Conservation (phyloP, 2,888 invertebrate species). For the Papilio elwesi region DNA sequence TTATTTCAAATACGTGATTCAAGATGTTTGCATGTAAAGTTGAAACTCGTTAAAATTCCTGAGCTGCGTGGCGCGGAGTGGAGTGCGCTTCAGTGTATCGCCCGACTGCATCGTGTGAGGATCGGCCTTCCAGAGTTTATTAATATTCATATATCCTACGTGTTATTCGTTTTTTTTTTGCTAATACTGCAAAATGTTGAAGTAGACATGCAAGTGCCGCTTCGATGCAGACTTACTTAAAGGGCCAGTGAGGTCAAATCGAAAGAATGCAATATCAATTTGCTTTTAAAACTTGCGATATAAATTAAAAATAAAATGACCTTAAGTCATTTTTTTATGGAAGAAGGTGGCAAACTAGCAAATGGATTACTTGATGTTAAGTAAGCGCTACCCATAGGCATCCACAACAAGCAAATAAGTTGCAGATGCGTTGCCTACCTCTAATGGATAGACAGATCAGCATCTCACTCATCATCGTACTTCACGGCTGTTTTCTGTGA, state of each 20-base stretch:
- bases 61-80: not conserved
- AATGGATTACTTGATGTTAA: too few relatives aligned
- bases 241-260: not conserved
- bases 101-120: conserved; percentile 12
- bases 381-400: too few relatives aligned
- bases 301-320: not conserved
- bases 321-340: too few relatives aligned
- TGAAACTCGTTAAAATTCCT: conserved; percentile 14
- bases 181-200: conserved; percentile 31
- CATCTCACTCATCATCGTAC: too few relatives aligned
- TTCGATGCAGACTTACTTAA: not conserved
- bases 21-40: conserved; percentile 6
- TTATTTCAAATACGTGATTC: not conserved
- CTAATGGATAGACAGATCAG: too few relatives aligned
- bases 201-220: not conserved
- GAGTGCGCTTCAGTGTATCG: conserved; percentile 17
- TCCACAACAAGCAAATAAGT: too few relatives aligned
- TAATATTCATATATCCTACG: conserved; percentile 30
- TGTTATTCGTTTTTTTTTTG: conserved; percentile 19
- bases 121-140: conserved; percentile 4
- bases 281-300: not conserved
- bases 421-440: too few relatives aligned
- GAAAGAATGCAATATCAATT: not conserved
- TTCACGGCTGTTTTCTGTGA: too few relatives aligned
- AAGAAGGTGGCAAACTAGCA: too few relatives aligned